These are phyloP conservation scores for Psephotus haematonotus DNA, from an alignment of 2,113 vertebrate species.

Conservation along the genomic window DNA sequence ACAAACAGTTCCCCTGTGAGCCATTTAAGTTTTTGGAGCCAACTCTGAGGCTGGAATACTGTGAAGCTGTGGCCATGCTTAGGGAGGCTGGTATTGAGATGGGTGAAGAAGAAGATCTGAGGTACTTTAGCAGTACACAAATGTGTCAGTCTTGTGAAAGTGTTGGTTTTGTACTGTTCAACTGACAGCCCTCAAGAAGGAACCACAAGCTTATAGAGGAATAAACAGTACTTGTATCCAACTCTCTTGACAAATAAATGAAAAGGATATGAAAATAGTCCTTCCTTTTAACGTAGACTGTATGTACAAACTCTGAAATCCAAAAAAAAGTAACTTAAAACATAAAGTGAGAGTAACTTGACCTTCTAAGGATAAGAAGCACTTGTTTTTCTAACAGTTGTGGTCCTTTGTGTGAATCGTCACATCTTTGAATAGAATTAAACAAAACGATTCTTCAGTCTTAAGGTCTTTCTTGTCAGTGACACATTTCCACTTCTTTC, in stretches of 20 bases:
- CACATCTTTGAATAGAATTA: background rate
- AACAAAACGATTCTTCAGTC: background rate
- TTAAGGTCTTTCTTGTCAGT: background rate
- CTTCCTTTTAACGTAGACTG: background rate
- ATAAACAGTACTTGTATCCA: background rate
- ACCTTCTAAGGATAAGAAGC: background rate
- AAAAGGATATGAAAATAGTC: background rate
- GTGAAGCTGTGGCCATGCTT: slow-evolving; percentile 92
- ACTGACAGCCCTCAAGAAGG: background rate
- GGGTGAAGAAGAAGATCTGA: slow-evolving; percentile 97
- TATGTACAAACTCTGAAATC: background rate
- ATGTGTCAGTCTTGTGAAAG: background rate
- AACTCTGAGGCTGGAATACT: slow-evolving; percentile 91
- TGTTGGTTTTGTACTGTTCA: background rate
- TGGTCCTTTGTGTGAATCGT: background rate
- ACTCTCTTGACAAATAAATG: background rate
- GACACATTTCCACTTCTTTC: background rate
- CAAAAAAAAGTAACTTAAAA: background rate
- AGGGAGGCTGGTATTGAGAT: slow-evolving; percentile 93
- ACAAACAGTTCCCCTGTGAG: slow-evolving; percentile 92
- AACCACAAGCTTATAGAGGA: background rate
- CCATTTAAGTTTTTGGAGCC: slow-evolving; percentile 98
- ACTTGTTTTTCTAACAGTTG: background rate
- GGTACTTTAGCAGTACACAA: slow-evolving; percentile 71
- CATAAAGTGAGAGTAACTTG: background rate